Conservation (phyloP, 2,888 invertebrate genomes). For the Lingula anatina region DNA sequence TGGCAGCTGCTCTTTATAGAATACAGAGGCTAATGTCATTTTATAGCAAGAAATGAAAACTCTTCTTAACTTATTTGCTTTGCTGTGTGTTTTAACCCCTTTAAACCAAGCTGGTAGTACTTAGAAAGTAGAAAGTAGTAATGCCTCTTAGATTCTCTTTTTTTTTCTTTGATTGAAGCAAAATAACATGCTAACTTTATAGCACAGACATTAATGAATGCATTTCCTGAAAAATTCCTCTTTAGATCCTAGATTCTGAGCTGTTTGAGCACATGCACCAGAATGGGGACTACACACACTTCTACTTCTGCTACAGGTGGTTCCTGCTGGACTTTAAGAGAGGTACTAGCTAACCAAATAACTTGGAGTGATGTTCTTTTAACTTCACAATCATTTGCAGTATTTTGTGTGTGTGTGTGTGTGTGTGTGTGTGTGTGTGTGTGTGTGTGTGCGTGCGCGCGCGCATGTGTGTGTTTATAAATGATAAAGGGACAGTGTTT, state of each 20-base stretch:
- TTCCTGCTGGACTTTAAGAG: constrained; percentile 93
- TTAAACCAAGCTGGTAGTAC: too few relatives aligned
- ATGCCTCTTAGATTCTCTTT: too few relatives aligned
- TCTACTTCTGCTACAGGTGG: constrained; percentile 97
- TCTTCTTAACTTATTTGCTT: too few relatives aligned
- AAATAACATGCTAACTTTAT: too few relatives aligned
- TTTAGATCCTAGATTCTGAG: constrained; percentile 87
- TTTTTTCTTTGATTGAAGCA: too few relatives aligned
- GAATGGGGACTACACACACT: constrained; percentile 92
- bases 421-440: not conserved
- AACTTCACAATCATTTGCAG: not conserved
- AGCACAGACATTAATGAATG: too few relatives aligned
- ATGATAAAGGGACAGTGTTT: not conserved
- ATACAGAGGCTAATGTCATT: too few relatives aligned
- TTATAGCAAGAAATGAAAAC: too few relatives aligned
- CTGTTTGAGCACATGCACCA: constrained; percentile 91
- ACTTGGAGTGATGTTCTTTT: not conserved
- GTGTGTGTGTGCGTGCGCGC: not conserved
- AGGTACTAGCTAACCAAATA: constrained; percentile 48
- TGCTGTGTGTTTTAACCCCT: too few relatives aligned
- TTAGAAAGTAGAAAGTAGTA: too few relatives aligned
- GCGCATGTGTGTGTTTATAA: constrained; percentile 5
- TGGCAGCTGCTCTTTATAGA: too few relatives aligned
- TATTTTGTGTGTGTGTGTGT: not conserved
- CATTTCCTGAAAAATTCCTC: too few relatives aligned